phyloP scores from a whole-genome alignment of 2,113 vertebrate genomes.

The Spheniscus mendiculus region DNA sequence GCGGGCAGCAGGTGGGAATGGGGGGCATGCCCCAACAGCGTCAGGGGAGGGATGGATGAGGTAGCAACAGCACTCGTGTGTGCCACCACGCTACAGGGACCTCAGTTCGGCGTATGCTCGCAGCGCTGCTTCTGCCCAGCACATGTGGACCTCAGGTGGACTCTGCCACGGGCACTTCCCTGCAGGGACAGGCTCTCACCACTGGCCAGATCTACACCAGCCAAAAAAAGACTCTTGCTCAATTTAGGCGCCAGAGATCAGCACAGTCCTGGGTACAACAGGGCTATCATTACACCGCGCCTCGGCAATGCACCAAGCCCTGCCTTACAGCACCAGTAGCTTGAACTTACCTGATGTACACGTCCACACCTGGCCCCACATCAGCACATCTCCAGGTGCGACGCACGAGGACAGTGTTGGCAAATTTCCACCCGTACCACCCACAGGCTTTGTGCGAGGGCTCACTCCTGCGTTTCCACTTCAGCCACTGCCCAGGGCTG shows the following conservation, averaged over 20 bases:
- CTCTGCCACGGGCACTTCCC: neutral
- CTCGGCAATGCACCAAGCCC: neutral
- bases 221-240: neutral
- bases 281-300: neutral
- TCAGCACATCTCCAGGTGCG: neutral
- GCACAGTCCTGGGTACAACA: neutral
- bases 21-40: neutral
- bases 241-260: neutral
- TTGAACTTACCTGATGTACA: neutral
- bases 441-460: neutral
- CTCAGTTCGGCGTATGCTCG: accelerated
- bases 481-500: neutral
- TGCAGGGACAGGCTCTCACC: neutral
- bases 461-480: neutral
- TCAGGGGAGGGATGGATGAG: neutral
- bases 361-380: neutral
- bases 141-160: neutral
- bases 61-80: neutral
- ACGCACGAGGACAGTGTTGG: accelerated
- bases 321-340: neutral
- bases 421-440: neutral
- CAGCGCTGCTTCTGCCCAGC: neutral
- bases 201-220: neutral
- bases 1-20: neutral
- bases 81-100: neutral